Percentiles rank a stretch among this genome's conserved stretches.
Conservation (phyloP, 2,888 invertebrate species). For the Drosophila lacicola region DNA sequence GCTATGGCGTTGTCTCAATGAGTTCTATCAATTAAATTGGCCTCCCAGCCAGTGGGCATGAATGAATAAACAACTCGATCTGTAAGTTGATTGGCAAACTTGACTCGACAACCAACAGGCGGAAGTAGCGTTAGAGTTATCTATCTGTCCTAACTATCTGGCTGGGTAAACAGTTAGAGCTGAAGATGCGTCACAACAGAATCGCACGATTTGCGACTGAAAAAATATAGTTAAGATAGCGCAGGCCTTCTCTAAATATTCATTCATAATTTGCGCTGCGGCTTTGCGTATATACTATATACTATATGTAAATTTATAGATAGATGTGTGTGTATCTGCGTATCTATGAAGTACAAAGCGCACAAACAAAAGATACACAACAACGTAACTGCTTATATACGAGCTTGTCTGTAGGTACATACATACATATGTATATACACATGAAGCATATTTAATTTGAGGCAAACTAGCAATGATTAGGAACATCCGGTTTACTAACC, state of each 20-base stretch:
- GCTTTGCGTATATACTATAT: constrained; percentile 18
- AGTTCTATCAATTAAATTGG: constrained; percentile 75
- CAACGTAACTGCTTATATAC: constrained; percentile 38
- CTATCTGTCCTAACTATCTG: constrained; percentile 21
- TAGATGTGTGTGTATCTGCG: constrained; percentile 23
- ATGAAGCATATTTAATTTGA: constrained; percentile 84
- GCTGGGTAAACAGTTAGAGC: constrained; percentile 46
- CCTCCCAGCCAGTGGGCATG: constrained; percentile 51
- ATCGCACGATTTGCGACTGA: constrained; percentile 28
- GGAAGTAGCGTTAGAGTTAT: constrained; percentile 53
- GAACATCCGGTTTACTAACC: constrained; percentile 85
- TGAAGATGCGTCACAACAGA: constrained; percentile 50
- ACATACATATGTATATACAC: constrained; percentile 13
- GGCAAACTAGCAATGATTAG: constrained; percentile 85
- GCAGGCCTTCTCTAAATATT: constrained; percentile 37
- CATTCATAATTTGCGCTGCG: constrained; percentile 72
- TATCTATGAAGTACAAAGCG: constrained; percentile 64
- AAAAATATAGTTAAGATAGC: constrained; percentile 16
- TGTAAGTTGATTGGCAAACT: constrained; percentile 63
- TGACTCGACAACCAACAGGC: constrained; percentile 24
- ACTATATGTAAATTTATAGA: background rate
- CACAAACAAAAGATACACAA: constrained; percentile 72
- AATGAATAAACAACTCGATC: constrained; percentile 64
- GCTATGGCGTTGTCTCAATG: constrained; percentile 33
- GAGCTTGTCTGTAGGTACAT: background rate